phyloP scores from a whole-genome alignment of 2,888 invertebrate species.

The Ennomos fuscantarius region DNA sequence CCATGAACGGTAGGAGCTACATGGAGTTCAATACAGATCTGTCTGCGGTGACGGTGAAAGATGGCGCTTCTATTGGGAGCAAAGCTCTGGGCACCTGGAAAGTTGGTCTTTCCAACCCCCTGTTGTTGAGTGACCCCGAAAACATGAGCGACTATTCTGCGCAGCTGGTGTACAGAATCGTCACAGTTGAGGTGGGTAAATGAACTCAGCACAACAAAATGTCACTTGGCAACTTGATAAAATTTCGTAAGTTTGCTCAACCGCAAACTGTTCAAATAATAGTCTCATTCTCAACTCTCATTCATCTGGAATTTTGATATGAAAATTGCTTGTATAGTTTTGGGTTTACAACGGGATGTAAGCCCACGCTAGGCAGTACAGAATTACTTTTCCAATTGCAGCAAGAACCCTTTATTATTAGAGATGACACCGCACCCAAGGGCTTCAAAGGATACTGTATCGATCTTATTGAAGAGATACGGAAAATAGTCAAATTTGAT shows the following conservation, averaged over 20 bases:
- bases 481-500: constrained; percentile 93
- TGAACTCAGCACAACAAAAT: constrained; percentile 66
- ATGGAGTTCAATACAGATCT: constrained; percentile 91
- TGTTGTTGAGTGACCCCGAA: constrained; percentile 87
- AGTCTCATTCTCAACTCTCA: constrained; percentile 45
- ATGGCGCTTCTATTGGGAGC: constrained; percentile 90
- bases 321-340: constrained; percentile 27
- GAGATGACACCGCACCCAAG: constrained; percentile 87
- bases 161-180: constrained; percentile 93
- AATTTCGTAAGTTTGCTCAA: constrained; percentile 60
- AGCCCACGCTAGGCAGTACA: background rate
- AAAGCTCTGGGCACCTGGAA: constrained; percentile 91
- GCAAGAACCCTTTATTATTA: constrained; percentile 94
- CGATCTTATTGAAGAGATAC: constrained; percentile 95
- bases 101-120: constrained; percentile 88
- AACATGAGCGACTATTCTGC: constrained; percentile 91
- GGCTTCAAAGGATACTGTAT: constrained; percentile 96
- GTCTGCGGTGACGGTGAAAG: constrained; percentile 88
- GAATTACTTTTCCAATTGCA: constrained; percentile 50
- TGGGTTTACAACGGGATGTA: background rate
- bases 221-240: constrained; percentile 62
- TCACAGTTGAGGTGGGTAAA: constrained; percentile 91
- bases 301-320: constrained; percentile 50
- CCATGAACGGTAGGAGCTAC: constrained; percentile 89
- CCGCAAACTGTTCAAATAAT: constrained; percentile 69